These are phyloP conservation scores for Osmerus eperlanus DNA, from an alignment of 2,113 vertebrate genomes.

Conservation along the genomic window DNA sequence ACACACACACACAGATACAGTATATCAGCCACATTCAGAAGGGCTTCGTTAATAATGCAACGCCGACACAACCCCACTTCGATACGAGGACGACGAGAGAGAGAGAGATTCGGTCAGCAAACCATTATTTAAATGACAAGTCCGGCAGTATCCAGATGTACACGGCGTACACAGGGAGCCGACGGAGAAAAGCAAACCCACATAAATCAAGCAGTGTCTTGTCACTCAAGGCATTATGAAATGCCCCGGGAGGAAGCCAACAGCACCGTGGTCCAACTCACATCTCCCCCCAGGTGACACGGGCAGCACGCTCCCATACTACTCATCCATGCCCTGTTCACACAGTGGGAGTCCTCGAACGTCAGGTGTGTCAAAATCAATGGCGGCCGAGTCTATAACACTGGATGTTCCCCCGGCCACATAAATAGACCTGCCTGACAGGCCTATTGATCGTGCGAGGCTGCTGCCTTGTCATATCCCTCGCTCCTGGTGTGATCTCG, in stretches of 20 bases:
- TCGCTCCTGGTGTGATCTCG: conserved; percentile 30
- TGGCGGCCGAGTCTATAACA: conserved; percentile 36
- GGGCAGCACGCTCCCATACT: neutral
- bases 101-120: too few relatives aligned
- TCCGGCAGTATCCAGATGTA: too few relatives aligned
- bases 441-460: conserved; percentile 56
- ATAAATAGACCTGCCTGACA: conserved; percentile 48
- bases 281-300: neutral
- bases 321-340: neutral
- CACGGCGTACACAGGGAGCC: too few relatives aligned
- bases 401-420: conserved; percentile 45
- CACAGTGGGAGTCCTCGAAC: neutral
- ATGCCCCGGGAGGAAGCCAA: neutral
- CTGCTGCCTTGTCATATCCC: conserved; percentile 38
- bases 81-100: too few relatives aligned
- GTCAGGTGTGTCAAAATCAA: conserved; percentile 44
- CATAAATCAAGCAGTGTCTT: neutral
- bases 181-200: too few relatives aligned
- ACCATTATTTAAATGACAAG: too few relatives aligned
- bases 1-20: too few relatives aligned
- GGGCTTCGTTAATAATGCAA: too few relatives aligned
- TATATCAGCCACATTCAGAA: too few relatives aligned
- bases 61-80: too few relatives aligned
- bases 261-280: neutral
- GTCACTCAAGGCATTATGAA: neutral